Percentiles rank a stretch among this genome's conserved stretches.
phyloP scores from a whole-genome alignment of 2,888 invertebrate species.

The Drosophila sordidapex region DNA sequence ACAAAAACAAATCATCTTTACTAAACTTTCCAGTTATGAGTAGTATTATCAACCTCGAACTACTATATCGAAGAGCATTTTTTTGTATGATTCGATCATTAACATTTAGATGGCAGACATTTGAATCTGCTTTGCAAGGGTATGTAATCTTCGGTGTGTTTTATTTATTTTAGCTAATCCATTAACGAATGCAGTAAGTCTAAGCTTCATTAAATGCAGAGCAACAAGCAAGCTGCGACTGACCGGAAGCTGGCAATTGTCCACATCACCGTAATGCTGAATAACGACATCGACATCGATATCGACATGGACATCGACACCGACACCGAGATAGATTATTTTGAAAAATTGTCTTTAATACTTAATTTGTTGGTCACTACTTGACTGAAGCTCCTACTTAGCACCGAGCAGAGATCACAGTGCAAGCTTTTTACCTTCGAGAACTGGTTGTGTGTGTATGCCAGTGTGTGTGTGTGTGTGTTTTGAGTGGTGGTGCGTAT shows the following conservation, averaged over 20 bases:
- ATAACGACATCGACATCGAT: constrained; percentile 5
- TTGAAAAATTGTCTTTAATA: constrained; percentile 10
- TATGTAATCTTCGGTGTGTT: no score
- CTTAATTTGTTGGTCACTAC: constrained; percentile 23
- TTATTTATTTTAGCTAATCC: neutral
- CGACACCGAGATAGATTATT: constrained; percentile 22
- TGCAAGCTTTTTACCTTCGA: constrained; percentile 42
- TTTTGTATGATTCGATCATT: neutral
- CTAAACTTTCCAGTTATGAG: neutral
- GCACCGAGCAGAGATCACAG: constrained; percentile 21
- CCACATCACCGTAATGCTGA: neutral
- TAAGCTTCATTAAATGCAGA: constrained; percentile 12
- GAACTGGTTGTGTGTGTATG: constrained; percentile 25
- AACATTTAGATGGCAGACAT: neutral
- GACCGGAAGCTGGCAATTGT: constrained; percentile 26
- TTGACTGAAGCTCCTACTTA: constrained; percentile 11
- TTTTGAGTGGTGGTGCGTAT: constrained; percentile 19
- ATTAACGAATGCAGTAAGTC: neutral
- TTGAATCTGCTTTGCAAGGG: neutral
- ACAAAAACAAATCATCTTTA: neutral
- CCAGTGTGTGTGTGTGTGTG: neutral
- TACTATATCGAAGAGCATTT: neutral
- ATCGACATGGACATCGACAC: constrained; percentile 19
- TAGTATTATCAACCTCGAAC: neutral
- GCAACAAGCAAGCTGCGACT: constrained; percentile 4